A percentile compares a stretch with the other conserved stretches of the same genome.
These are phyloP conservation scores for Steatocranus sp. DNA, from an alignment of 2,797 vertebrate genomes.

Conservation along the genomic window DNA sequence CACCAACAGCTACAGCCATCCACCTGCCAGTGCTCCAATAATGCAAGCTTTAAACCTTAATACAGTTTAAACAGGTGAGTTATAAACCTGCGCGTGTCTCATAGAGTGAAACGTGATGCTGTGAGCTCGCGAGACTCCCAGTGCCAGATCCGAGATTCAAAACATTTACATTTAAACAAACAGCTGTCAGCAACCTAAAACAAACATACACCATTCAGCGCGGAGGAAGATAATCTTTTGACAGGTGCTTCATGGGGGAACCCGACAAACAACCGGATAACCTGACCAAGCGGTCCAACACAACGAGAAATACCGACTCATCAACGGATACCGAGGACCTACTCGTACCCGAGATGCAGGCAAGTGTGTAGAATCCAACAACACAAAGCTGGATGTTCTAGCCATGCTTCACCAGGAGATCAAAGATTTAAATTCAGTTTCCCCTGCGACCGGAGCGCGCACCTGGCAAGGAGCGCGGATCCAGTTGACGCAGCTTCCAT, in stretches of 20 bases:
- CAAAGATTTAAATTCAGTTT: not conserved
- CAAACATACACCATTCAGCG: not conserved
- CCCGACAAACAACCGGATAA: not conserved
- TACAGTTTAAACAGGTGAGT: not conserved
- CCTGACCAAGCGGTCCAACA: not conserved
- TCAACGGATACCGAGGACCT: not conserved
- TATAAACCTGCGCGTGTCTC: not conserved
- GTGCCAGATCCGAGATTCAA: not conserved
- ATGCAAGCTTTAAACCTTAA: not conserved
- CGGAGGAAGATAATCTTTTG: not conserved
- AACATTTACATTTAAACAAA: not conserved
- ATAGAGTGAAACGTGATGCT: not conserved
- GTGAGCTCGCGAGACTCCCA: not conserved
- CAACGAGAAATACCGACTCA: not conserved
- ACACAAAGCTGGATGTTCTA: not conserved
- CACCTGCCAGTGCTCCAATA: not conserved
- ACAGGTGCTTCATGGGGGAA: not conserved
- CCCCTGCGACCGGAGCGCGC: not conserved
- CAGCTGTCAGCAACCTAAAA: not conserved
- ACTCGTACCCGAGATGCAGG: not conserved
- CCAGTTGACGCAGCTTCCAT: not conserved
- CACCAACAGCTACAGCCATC: not conserved
- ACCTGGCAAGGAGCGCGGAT: not conserved
- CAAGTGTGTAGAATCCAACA: not conserved
- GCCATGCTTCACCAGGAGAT: not conserved